phyloP scores from a whole-genome alignment of 53 echinoderm and acorn worm genomes.

The Apostichopus leukothele region DNA sequence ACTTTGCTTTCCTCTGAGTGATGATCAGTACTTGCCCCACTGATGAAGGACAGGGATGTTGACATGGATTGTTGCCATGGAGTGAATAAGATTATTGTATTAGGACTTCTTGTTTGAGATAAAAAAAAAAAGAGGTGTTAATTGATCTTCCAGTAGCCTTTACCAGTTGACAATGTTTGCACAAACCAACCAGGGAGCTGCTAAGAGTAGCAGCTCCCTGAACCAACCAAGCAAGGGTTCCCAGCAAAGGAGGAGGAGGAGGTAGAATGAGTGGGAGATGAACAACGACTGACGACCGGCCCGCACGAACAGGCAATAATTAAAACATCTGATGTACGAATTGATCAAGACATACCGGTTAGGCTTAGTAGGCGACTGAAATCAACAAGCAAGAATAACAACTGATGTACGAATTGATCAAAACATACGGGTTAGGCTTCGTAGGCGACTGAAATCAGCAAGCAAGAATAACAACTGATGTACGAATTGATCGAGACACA shows the following conservation, averaged over 20 bases:
- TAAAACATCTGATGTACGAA: too few species aligned
- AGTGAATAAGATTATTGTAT: constrained; percentile 36
- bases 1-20: neutral
- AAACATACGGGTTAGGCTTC: too few species aligned
- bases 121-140: constrained; percentile 16
- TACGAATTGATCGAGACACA: too few species aligned
- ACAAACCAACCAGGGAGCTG: constrained; percentile 7
- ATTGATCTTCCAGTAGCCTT: constrained; percentile 34
- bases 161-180: neutral
- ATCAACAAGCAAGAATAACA: too few species aligned
- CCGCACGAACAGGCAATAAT: too few species aligned
- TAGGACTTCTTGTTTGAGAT: constrained; percentile 31
- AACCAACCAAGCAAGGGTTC: neutral
- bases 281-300: neutral
- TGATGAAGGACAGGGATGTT: neutral
- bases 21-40: neutral
- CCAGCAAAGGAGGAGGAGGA: neutral
- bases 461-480: too few species aligned
- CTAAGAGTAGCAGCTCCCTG: too few species aligned
- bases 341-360: too few species aligned
- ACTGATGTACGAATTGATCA: too few species aligned
- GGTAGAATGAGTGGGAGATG: neutral
- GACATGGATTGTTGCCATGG: constrained; percentile 30
- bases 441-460: too few species aligned
- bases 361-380: too few species aligned